Percentiles rank a stretch among this genome's conserved stretches.
Evolutionary conservation across 2,797 vertebrate genomes (phyloP).

Genomic region (Fistularia commersonii): DNA sequence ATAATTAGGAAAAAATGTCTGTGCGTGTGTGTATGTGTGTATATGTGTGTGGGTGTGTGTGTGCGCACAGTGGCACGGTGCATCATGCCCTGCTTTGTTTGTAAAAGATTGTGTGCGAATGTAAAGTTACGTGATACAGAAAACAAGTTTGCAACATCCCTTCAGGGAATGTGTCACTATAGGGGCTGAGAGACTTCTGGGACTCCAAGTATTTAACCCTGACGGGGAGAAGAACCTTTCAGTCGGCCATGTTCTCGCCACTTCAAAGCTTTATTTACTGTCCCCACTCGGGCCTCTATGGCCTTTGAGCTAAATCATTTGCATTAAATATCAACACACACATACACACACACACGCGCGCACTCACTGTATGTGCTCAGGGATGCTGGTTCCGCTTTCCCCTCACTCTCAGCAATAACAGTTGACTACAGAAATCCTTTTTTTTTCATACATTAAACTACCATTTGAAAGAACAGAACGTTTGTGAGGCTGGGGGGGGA

Average conservation of each 20-base stretch:
- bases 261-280: slow-evolving; percentile 38
- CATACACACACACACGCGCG: no score
- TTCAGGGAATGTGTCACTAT: not conserved
- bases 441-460: not conserved
- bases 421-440: no score
- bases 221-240: slow-evolving; percentile 26
- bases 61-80: no score
- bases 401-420: no score
- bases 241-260: slow-evolving; percentile 29
- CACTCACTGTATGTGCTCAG: no score
- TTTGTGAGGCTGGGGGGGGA: not conserved
- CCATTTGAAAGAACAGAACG: not conserved
- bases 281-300: slow-evolving; percentile 1
- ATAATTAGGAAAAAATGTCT: slow-evolving; percentile 55
- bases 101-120: slow-evolving; percentile 44
- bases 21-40: slow-evolving; percentile 19
- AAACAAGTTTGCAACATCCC: slow-evolving; percentile 12
- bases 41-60: no score
- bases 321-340: no score
- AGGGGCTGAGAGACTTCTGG: no score
- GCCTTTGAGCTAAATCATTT: not conserved
- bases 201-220: slow-evolving; percentile 13
- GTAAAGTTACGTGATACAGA: slow-evolving; percentile 37
- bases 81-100: slow-evolving; percentile 30
- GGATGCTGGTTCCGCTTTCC: no score